These are phyloP conservation scores for Coccyzus lansbergi DNA, from an alignment of 2,797 vertebrate species.

Conservation along the genomic window DNA sequence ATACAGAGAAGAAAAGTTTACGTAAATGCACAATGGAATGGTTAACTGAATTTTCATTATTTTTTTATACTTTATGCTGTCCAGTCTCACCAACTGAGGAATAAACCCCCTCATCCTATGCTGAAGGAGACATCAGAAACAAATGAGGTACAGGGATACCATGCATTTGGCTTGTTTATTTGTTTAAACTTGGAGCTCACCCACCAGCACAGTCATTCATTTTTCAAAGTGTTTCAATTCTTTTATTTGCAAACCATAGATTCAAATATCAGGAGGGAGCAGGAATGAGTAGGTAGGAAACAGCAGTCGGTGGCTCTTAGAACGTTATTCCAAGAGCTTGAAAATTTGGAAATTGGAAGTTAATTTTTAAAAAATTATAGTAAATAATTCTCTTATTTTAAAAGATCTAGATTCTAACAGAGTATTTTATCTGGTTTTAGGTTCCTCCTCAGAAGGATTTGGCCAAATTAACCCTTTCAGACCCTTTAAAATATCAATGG, in stretches of 20 bases:
- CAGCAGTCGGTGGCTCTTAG: not conserved
- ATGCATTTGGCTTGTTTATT: not conserved
- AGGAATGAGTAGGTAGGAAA: slow-evolving; percentile 8
- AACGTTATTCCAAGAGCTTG: not conserved
- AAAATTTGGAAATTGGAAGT: not conserved
- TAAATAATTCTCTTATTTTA: not conserved
- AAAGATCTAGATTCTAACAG: not conserved
- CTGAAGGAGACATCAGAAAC: not conserved
- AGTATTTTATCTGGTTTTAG: not conserved
- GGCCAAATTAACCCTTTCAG: not conserved
- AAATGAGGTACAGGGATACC: rapidly evolving
- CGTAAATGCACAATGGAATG: rapidly evolving
- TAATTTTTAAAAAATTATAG: not conserved
- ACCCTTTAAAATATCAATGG: not conserved
- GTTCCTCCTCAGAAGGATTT: not conserved
- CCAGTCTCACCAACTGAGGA: not conserved
- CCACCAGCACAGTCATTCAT: not conserved
- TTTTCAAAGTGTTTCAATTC: not conserved
- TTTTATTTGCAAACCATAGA: not conserved
- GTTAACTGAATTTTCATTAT: not conserved
- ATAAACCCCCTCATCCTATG: not conserved
- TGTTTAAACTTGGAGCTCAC: slow-evolving; percentile 10
- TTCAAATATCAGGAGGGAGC: not conserved
- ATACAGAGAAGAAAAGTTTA: not conserved
- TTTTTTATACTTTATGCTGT: not conserved